phyloP scores from a whole-genome alignment of 30 jellyfish, hydroid and myxozoan genomes.

The Chironex yamaguchii region DNA sequence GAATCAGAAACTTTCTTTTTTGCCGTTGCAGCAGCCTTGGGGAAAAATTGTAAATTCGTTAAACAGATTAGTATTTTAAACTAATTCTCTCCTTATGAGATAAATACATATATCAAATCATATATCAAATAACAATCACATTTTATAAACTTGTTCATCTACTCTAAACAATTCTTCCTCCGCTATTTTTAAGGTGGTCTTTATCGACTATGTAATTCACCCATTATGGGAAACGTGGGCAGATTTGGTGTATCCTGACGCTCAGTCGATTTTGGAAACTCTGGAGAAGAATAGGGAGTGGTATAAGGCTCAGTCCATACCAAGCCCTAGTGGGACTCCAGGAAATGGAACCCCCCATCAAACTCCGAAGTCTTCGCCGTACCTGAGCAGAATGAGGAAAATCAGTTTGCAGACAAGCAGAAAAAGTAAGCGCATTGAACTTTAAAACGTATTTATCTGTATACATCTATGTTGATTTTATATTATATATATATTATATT shows the following conservation, averaged over 20 bases:
- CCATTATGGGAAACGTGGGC: conserved; percentile 99
- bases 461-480: no score
- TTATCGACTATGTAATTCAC: conserved; percentile 90
- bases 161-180: not conserved
- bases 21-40: no score
- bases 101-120: no score
- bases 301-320: conserved; percentile 70
- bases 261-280: conserved; percentile 82
- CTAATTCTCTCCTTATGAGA: no score
- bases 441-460: no score
- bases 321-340: conserved; percentile 83
- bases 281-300: conserved; percentile 82
- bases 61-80: no score
- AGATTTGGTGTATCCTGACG: conserved; percentile 96
- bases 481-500: no score
- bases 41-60: no score
- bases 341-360: conserved; percentile 64
- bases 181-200: conserved; percentile 74
- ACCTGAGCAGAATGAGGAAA: conserved; percentile 43
- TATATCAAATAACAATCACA: no score
- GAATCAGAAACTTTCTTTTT: no score
- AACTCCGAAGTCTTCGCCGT: conserved; percentile 58
- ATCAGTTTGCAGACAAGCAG: conserved; percentile 49
- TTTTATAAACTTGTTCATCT: no score
- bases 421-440: not conserved